Evolutionary conservation across 2,797 vertebrate species (phyloP), one percentile per base, ranked within the genome.

Genomic region (Sternarchorhynchus goeldii): DNA sequence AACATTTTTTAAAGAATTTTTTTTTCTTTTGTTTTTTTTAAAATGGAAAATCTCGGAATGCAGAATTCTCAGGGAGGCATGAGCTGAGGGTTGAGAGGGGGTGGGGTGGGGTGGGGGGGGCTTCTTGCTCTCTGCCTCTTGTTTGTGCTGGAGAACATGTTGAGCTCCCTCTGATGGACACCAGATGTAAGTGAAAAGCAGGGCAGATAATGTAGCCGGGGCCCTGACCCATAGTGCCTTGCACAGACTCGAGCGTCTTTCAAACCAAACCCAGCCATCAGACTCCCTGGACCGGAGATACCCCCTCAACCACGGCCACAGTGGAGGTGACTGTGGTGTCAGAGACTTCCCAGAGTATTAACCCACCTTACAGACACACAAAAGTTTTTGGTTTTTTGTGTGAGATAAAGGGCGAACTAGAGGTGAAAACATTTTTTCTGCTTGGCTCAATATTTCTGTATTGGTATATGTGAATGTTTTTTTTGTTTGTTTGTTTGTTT

Each of bases 371-470:
- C 6, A 63, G 20, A 10, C 1, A 7, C 17, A 17, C 45, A 50
- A 50, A 10, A 50, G 45, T 34, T n/a, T 32, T 56, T 56, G 0
- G 20, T 75, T 56, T 36, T 45, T 41, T 36, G 80, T 83, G 82
- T 18, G 72, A 84, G 85, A 83, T 70, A 77, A 86, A 83, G 87
- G 83, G 84, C 74, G 77, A 86, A 81, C 41, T 67, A 81, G 32
- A 74, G 79, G 75, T 78, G 72, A 25, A 69, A 78, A 68, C 59
- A 10, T 86, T 81, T 62, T 50, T 86, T 83, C 85, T 88, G 88
- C 88, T 90, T 88, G 89, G 88, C 90, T 90, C 88, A 36, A 82
- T 85, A 81, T 80, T 88, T 86, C 91, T 92, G 89, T 92, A 60
- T 18, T 88, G 81, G 86, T 79, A 66, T 72, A 84, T 73, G 78